Evolutionary conservation across 2,888 invertebrate genomes (phyloP).

Genomic region (Tenthredo mesomela): DNA sequence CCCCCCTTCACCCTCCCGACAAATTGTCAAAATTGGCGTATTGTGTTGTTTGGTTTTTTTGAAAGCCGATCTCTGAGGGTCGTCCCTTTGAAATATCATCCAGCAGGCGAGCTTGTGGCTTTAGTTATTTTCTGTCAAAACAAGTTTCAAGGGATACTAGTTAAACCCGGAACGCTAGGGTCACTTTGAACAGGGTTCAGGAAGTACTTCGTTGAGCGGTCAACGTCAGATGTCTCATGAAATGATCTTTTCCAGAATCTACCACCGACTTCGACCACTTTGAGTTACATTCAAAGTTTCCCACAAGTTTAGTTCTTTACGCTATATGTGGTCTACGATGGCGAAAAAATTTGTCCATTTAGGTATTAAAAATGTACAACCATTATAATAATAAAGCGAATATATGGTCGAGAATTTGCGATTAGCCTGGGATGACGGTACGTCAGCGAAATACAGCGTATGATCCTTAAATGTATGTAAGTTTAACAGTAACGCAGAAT

Average conservation of each 20-base stretch:
- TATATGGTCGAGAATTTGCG: no score
- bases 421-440: no score
- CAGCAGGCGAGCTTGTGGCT: background rate
- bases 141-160: conserved; percentile 4
- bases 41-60: background rate
- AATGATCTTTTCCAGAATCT: background rate
- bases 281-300: background rate
- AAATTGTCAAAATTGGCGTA: background rate
- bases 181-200: background rate
- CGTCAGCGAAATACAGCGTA: no score
- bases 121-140: background rate
- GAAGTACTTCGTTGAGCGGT: background rate
- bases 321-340: background rate
- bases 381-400: background rate
- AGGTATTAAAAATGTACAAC: background rate
- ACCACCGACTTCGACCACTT: background rate
- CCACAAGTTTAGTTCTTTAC: no score
- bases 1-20: background rate
- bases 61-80: conserved; percentile 24
- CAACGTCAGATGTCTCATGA: background rate
- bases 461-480: background rate
- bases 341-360: background rate
- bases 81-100: conserved; percentile 39
- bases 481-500: background rate
- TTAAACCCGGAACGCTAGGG: background rate